These are phyloP conservation scores for Engystomops pustulosus DNA, from an alignment of 2,113 vertebrate species.

Conservation along the genomic window DNA sequence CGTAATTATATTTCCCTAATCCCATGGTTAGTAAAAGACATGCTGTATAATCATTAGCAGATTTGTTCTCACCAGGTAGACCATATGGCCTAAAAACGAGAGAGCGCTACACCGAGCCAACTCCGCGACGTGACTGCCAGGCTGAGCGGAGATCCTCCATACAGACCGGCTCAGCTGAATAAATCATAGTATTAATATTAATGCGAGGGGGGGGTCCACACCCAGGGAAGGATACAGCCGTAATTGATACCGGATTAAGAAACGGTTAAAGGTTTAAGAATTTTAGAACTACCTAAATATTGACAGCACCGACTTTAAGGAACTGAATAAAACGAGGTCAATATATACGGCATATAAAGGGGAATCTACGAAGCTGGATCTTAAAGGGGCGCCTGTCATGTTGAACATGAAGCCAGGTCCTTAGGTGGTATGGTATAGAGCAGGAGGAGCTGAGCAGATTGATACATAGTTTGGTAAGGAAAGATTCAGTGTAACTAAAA, in stretches of 20 bases:
- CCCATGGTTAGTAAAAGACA: slow-evolving; percentile 49
- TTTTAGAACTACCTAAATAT: not conserved
- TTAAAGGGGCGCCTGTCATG: too few species aligned
- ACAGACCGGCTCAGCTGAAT: slow-evolving; percentile 29
- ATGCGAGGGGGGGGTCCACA: not conserved
- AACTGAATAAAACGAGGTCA: not conserved
- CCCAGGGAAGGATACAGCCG: not conserved
- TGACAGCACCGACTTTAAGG: not conserved
- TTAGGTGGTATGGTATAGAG: too few species aligned
- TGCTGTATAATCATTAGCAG: slow-evolving; percentile 49
- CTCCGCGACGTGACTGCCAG: not conserved
- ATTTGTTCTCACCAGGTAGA: slow-evolving; percentile 53
- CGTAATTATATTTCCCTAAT: slow-evolving; percentile 49
- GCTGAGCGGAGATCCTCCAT: slow-evolving; percentile 1
- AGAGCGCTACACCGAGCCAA: slow-evolving; percentile 27
- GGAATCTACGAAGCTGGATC: too few species aligned
- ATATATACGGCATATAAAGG: too few species aligned
- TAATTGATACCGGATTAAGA: slow-evolving; percentile 28
- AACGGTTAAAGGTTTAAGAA: not conserved
- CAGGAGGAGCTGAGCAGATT: too few species aligned
- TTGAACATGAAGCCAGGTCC: too few species aligned
- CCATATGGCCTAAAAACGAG: slow-evolving; percentile 49
- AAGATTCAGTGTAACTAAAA: too few species aligned
- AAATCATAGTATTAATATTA: slow-evolving; percentile 44
- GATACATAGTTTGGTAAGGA: too few species aligned